Conservation (phyloP, 2,797 vertebrate species). For the Phaenicophaeus curvirostris region DNA sequence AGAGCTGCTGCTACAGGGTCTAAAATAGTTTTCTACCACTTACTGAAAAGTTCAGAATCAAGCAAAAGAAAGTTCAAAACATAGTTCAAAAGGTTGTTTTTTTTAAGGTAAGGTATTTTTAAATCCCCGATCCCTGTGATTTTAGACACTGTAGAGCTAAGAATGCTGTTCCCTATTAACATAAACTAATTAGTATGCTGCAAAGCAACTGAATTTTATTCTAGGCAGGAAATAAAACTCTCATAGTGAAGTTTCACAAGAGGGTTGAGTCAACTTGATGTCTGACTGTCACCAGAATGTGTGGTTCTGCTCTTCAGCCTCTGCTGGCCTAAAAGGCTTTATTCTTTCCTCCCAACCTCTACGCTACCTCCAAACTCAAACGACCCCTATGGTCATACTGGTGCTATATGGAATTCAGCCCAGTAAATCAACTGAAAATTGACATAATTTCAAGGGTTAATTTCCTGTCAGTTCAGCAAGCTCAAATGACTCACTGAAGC, state of each 20-base stretch:
- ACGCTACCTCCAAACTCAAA: background rate
- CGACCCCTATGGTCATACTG: background rate
- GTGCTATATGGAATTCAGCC: background rate
- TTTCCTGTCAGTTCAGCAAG: background rate
- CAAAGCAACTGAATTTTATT: background rate
- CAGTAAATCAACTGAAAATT: background rate
- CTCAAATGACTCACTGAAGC: background rate
- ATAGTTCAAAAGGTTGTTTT: background rate
- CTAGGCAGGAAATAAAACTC: background rate
- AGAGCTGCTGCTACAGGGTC: background rate
- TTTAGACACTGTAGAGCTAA: background rate
- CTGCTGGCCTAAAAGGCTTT: background rate
- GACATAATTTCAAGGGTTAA: background rate
- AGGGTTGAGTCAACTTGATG: background rate
- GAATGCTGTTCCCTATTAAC: background rate
- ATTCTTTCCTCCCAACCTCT: background rate
- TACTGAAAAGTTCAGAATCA: background rate
- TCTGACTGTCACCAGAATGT: background rate
- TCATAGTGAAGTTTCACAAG: background rate
- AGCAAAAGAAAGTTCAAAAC: background rate
- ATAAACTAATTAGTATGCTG: background rate
- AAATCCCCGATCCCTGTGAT: fast-evolving
- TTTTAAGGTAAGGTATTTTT: background rate
- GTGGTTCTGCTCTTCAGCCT: background rate
- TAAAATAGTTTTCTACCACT: background rate